Conservation (phyloP, 1,140 invertebrate genomes). For the Aphis gossypii region DNA sequence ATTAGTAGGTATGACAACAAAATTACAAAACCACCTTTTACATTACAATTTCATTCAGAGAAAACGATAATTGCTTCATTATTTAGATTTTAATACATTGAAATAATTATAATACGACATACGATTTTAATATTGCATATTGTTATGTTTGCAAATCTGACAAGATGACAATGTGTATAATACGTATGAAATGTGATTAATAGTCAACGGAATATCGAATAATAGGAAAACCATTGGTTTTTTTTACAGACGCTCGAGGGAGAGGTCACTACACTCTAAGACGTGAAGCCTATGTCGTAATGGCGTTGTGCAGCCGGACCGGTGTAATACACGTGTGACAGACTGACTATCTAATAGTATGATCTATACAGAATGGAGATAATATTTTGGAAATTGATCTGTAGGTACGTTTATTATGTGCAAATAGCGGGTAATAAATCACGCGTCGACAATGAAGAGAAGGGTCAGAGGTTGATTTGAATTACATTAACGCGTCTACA, state of each 20-base stretch:
- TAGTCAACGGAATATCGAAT: neutral
- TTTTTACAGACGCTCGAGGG: neutral
- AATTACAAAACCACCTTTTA: neutral
- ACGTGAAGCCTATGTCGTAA: neutral
- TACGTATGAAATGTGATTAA: neutral
- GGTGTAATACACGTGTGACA: neutral
- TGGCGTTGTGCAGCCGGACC: neutral
- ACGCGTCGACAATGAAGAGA: conserved; percentile 7
- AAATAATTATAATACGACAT: neutral
- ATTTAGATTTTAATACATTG: neutral
- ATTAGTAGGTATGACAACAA: neutral
- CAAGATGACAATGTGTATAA: neutral
- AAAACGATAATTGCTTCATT: neutral
- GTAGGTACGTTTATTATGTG: neutral
- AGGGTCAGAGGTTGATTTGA: conserved; percentile 16
- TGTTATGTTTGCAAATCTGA: neutral
- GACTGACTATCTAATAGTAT: neutral
- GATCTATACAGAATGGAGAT: neutral
- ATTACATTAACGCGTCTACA: neutral
- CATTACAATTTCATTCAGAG: neutral
- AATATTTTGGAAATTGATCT: neutral
- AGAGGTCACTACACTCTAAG: neutral
- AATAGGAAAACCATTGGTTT: neutral
- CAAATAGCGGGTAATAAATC: conserved; percentile 17
- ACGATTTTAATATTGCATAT: neutral